These are phyloP conservation scores for Megalops cyprinoides DNA, from an alignment of 2,797 vertebrate species.

Conservation along the genomic window DNA sequence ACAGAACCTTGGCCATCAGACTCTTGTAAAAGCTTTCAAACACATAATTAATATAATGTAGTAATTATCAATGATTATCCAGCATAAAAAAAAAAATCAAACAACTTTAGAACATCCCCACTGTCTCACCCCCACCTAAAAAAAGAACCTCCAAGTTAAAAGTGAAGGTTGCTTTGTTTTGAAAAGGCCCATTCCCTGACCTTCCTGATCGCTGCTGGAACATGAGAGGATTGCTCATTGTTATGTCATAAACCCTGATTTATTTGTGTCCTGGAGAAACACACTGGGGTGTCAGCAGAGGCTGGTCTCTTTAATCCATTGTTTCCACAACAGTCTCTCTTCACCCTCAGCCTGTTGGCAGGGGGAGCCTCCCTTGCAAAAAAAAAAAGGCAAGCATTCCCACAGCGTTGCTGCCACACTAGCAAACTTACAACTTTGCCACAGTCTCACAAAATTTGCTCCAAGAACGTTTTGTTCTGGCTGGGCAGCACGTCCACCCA, in stretches of 20 bases:
- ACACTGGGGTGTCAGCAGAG: neutral
- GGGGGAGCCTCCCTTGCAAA: neutral
- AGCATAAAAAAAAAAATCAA: neutral
- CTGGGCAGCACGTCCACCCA: neutral
- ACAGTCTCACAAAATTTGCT: neutral
- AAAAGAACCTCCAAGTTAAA: neutral
- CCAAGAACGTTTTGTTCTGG: neutral
- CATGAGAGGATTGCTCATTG: neutral
- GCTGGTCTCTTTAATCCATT: neutral
- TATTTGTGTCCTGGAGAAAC: neutral
- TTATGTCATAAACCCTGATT: constrained; percentile 7
- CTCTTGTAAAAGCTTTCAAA: neutral
- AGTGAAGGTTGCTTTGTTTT: neutral
- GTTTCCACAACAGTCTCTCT: neutral
- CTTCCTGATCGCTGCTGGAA: neutral
- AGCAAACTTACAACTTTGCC: neutral
- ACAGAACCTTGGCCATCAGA: neutral
- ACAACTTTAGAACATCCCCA: no score
- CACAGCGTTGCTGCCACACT: no score
- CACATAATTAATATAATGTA: neutral
- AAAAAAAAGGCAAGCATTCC: no score
- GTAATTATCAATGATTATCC: neutral
- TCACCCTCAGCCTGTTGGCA: neutral
- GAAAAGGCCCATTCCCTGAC: neutral
- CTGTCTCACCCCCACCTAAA: neutral